phyloP scores from a whole-genome alignment of 1,140 invertebrate genomes.

The Chironomus tepperi region DNA sequence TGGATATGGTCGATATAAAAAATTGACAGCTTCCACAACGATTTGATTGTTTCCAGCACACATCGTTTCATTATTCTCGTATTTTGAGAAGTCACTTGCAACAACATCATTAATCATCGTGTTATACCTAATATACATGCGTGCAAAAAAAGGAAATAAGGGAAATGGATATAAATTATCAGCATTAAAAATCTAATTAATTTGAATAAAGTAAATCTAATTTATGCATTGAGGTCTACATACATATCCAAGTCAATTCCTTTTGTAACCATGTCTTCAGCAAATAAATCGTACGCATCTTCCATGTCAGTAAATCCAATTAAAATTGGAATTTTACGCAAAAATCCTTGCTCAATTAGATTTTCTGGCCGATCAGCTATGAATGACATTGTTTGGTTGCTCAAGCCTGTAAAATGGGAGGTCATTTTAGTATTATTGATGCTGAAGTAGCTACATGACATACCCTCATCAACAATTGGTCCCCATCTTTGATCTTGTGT shows the following conservation, averaged over 20 bases:
- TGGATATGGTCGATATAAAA: constrained; percentile 61
- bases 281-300: constrained; percentile 52
- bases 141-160: neutral
- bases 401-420: constrained; percentile 40
- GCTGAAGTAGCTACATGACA: too few species aligned
- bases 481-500: constrained; percentile 60
- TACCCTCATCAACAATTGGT: constrained; percentile 58
- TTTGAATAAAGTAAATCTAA: neutral
- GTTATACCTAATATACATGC: constrained; percentile 30
- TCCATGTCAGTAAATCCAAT: constrained; percentile 71
- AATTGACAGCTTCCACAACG: constrained; percentile 60
- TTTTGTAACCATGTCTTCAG: constrained; percentile 45
- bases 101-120: constrained; percentile 51
- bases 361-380: constrained; percentile 53
- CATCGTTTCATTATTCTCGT: constrained; percentile 40
- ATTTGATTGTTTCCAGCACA: constrained; percentile 59
- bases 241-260: constrained; percentile 48
- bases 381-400: constrained; percentile 55
- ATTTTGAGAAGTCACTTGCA: constrained; percentile 44
- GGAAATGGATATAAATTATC: neutral
- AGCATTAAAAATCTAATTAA: neutral
- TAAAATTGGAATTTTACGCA: constrained; percentile 57
- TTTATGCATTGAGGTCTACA: constrained; percentile 27
- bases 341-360: constrained; percentile 48
- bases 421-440: too few species aligned